Percentiles rank a stretch among this genome's conserved stretches.
Evolutionary conservation across 2,797 vertebrate species (phyloP).

Genomic region (Gallinago nigripennis): DNA sequence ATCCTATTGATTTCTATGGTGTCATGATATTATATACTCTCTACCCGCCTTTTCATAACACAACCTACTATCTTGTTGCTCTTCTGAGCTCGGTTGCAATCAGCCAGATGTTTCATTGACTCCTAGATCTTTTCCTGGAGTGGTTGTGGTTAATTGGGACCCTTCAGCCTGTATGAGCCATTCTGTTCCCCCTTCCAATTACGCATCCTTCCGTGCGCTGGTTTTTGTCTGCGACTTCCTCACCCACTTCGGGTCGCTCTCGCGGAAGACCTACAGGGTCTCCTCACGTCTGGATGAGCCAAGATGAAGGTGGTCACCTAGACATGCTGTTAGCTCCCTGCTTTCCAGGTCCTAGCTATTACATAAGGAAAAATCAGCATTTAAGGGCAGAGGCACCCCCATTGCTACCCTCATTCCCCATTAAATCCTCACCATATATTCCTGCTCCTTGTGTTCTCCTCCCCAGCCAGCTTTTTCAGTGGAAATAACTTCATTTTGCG

Average conservation of each 20-base stretch:
- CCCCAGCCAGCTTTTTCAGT: not conserved
- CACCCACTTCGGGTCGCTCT: not conserved
- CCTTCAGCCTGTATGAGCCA: slow-evolving; percentile 65
- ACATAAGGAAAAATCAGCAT: not conserved
- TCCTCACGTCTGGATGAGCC: not conserved
- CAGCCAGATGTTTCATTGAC: slow-evolving; percentile 79
- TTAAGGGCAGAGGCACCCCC: not conserved
- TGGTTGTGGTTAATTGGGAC: slow-evolving; percentile 68
- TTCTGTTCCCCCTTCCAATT: slow-evolving; percentile 60
- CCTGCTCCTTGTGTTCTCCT: not conserved
- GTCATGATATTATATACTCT: slow-evolving; percentile 59
- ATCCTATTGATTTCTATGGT: slow-evolving; percentile 37
- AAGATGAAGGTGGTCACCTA: not conserved
- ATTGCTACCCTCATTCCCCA: not conserved
- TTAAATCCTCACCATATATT: not conserved
- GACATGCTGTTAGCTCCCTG: not conserved
- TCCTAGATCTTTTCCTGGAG: slow-evolving; percentile 70
- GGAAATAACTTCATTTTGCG: not conserved
- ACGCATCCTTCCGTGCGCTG: not conserved
- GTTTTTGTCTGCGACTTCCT: not conserved
- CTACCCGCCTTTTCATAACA: slow-evolving; percentile 64
- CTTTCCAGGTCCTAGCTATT: not conserved
- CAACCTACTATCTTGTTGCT: slow-evolving; percentile 67
- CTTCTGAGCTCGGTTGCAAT: slow-evolving; percentile 64
- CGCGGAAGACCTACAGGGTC: fast-evolving